Percentiles rank a stretch among this genome's conserved stretches.
Evolutionary conservation across 1,140 invertebrate genomes (phyloP).

Genomic region (Uloborus diversus): DNA sequence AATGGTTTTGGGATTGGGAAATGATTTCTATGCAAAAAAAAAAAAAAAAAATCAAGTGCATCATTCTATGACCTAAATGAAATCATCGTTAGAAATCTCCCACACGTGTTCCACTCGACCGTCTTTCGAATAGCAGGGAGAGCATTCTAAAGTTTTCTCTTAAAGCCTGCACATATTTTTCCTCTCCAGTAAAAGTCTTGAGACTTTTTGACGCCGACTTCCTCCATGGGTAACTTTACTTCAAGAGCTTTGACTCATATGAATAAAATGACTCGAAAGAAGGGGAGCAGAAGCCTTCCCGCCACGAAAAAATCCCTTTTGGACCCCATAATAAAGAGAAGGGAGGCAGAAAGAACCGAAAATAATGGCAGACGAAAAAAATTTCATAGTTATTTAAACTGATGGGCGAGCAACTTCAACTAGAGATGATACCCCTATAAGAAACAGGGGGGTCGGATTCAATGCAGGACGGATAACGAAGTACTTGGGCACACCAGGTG

Average conservation of each 20-base stretch:
- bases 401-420: background rate
- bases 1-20: no score
- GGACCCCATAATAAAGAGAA: no score
- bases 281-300: background rate
- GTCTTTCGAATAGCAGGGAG: no score
- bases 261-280: background rate
- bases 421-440: background rate
- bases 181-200: background rate
- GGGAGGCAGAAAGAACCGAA: background rate
- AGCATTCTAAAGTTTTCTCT: no score
- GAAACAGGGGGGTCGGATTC: background rate
- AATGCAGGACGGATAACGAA: background rate
- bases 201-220: slow-evolving; percentile 21
- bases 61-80: no score
- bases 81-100: no score
- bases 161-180: no score
- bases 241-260: slow-evolving; percentile 4
- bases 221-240: background rate
- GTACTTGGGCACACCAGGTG: slow-evolving; percentile 17
- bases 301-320: background rate
- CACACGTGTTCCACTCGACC: no score
- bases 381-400: slow-evolving; percentile 35
- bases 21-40: no score
- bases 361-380: background rate
- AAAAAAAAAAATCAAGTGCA: no score